Evolutionary conservation across 1,140 invertebrate species (phyloP).

Genomic region (Hyphantria cunea): DNA sequence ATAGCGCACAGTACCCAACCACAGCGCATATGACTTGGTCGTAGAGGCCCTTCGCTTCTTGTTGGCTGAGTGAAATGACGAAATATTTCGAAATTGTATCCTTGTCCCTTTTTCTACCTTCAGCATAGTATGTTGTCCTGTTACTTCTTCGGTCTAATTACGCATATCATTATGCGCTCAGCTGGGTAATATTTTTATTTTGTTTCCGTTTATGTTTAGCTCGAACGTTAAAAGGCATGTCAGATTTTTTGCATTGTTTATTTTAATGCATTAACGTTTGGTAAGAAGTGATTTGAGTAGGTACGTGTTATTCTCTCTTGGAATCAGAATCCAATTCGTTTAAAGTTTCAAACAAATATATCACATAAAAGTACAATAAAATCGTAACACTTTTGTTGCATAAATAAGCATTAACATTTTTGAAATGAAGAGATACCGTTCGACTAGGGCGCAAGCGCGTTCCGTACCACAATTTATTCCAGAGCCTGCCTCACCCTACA

Average conservation of each 20-base stretch:
- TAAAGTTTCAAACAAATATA: not conserved
- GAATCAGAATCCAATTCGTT: not conserved
- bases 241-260: too few relatives aligned
- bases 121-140: slow-evolving; percentile 68
- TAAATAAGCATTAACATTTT: too few relatives aligned
- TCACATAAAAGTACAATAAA: too few relatives aligned
- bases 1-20: slow-evolving; percentile 37
- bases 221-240: too few relatives aligned
- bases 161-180: slow-evolving; percentile 76
- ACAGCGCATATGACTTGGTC: slow-evolving; percentile 28
- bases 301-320: too few relatives aligned
- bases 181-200: slow-evolving; percentile 19
- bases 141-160: slow-evolving; percentile 79
- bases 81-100: slow-evolving; percentile 14
- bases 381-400: too few relatives aligned
- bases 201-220: not conserved
- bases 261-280: too few relatives aligned
- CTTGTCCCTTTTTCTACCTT: slow-evolving; percentile 27
- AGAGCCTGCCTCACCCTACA: slow-evolving; percentile 31
- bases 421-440: not conserved
- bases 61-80: not conserved
- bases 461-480: not conserved
- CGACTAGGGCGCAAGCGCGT: slow-evolving; percentile 33
- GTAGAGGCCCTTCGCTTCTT: slow-evolving; percentile 14
- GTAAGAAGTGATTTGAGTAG: too few relatives aligned